Evolutionary conservation across 2,797 vertebrate species (phyloP).

Genomic region (Micrastur ruficollis): DNA sequence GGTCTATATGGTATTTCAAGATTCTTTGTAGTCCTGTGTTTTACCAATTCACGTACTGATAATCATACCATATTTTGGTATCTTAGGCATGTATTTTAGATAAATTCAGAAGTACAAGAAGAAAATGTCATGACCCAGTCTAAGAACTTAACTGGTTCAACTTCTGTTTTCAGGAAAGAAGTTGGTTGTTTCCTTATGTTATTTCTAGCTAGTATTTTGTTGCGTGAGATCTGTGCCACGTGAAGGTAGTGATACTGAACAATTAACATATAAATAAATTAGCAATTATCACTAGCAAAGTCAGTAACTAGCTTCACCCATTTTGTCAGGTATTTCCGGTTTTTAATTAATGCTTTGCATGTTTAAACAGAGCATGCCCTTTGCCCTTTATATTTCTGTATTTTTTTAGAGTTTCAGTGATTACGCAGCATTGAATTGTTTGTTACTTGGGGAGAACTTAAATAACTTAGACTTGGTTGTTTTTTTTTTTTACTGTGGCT

Average conservation of each 20-base stretch:
- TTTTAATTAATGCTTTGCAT: neutral
- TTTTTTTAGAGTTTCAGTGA: neutral
- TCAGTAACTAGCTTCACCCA: neutral
- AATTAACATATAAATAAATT: neutral
- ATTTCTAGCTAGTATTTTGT: neutral
- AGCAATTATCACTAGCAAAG: neutral
- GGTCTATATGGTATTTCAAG: neutral
- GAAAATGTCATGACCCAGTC: neutral
- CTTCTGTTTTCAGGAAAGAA: neutral
- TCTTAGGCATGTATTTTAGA: neutral
- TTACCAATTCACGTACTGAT: neutral
- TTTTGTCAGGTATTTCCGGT: slow-evolving; percentile 36
- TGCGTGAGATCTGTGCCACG: neutral
- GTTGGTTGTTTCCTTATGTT: neutral
- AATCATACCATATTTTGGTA: fast-evolving
- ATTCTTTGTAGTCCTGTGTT: neutral
- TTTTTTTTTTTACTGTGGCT: neutral
- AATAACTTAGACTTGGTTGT: neutral
- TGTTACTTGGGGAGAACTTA: neutral
- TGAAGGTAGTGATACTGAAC: neutral
- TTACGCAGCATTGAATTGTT: neutral
- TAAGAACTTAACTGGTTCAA: neutral
- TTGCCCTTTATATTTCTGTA: neutral
- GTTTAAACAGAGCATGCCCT: neutral
- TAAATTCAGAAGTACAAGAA: neutral